These are phyloP conservation scores for Drosophila prosaltans DNA, from an alignment of 1,140 invertebrate genomes.

Conservation along the genomic window DNA sequence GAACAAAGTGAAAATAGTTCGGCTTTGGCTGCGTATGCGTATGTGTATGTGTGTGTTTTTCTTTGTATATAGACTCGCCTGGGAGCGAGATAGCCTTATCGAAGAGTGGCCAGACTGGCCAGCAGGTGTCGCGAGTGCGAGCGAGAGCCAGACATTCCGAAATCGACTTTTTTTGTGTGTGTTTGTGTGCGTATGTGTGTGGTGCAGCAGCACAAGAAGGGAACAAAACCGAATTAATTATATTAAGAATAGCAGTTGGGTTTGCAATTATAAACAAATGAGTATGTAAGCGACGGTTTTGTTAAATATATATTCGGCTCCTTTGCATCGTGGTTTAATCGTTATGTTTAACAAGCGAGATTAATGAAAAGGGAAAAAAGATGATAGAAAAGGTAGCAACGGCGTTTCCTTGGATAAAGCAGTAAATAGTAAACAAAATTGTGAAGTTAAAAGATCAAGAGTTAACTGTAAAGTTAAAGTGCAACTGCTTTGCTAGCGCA, in stretches of 20 bases:
- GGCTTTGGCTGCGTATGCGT: constrained; percentile 58
- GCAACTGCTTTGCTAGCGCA: constrained; percentile 22
- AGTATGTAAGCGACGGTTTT: constrained; percentile 1
- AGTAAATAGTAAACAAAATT: constrained; percentile 82
- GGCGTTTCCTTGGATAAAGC: constrained; percentile 78
- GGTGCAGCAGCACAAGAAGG: constrained; percentile 23
- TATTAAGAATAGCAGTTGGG: constrained; percentile 63
- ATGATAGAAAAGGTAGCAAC: constrained; percentile 67
- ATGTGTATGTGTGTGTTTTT: constrained; percentile 66
- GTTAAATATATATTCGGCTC: constrained; percentile 21
- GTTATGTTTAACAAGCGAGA: constrained; percentile 6
- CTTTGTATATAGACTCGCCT: constrained; percentile 71
- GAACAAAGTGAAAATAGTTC: constrained; percentile 73
- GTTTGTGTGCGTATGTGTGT: constrained; percentile 33
- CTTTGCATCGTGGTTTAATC: constrained; percentile 23
- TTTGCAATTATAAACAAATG: constrained; percentile 4
- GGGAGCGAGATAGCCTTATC: constrained; percentile 53
- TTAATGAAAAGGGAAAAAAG: not conserved
- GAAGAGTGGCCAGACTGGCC: constrained; percentile 21
- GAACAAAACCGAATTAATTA: constrained; percentile 50
- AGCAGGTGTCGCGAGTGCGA: constrained; percentile 50
- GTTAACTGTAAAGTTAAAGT: constrained; percentile 25
- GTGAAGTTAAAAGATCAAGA: constrained; percentile 56
- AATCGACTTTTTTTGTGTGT: constrained; percentile 75
- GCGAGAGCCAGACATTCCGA: constrained; percentile 73